These are phyloP conservation scores for Sebastes goodei DNA, from an alignment of 2,797 vertebrate genomes.

Conservation along the genomic window DNA sequence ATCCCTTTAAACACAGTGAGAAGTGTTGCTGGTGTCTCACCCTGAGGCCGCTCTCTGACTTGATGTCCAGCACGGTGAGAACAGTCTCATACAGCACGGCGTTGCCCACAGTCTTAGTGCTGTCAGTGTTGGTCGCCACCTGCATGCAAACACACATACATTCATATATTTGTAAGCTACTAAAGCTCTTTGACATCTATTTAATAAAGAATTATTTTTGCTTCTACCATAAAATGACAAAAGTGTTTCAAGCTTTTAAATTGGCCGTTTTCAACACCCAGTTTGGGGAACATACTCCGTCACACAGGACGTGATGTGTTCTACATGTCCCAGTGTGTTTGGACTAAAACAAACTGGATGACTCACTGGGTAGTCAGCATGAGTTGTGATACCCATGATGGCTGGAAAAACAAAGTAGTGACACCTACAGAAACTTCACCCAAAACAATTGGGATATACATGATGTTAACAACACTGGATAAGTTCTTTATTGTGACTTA, in stretches of 20 bases:
- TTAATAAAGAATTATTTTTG: background rate
- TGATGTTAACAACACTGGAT: background rate
- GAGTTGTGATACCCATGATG: background rate
- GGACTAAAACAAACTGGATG: background rate
- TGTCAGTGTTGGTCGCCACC: conserved; percentile 95
- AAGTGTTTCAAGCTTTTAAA: background rate
- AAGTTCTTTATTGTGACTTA: background rate
- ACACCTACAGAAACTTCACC: background rate
- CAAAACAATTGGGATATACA: background rate
- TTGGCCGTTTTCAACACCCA: background rate
- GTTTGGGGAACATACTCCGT: background rate
- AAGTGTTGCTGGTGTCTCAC: conserved; percentile 64
- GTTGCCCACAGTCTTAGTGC: conserved; percentile 90
- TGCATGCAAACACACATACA: conserved; percentile 44
- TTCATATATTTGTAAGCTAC: background rate
- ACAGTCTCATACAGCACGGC: conserved; percentile 93
- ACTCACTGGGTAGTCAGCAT: background rate
- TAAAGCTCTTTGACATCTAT: background rate
- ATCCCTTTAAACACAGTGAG: background rate
- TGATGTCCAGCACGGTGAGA: conserved; percentile 90
- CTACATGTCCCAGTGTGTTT: background rate
- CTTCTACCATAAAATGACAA: background rate
- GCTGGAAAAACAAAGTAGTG: background rate
- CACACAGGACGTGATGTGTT: background rate
- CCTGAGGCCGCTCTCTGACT: conserved; percentile 90